Evolutionary conservation across 2,888 invertebrate species (phyloP), one percentile per base, ranked within the genome.

Genomic region (Apamea monoglypha): DNA sequence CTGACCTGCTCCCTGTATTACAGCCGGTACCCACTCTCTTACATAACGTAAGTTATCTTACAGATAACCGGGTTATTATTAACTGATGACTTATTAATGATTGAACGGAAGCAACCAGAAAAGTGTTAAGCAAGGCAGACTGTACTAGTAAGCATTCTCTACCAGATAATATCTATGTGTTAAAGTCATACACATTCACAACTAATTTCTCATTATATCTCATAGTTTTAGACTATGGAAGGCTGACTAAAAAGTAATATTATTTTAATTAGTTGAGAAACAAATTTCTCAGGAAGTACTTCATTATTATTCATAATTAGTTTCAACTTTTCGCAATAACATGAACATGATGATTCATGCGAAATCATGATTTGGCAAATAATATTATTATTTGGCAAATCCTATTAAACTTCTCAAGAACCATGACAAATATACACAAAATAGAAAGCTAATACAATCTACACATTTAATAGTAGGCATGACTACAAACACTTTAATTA

Each of bases 11-110:
- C 64, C 40, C 47, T 14, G 71, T 36, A 36, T 44, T 18, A 53
- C 44, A 64, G 74, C 21, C 32, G 32, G 66, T 61, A 74, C 56
- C 66, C 59, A 73, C 73, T 3, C 16, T 7, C 7, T 80, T 80
- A 75, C 61, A 64, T 81, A 80, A 87, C 61, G n/a, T 40, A 18
- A 3, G 12, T 56, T 79, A 76, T 71, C 61, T 50, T 66, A 50
- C 3, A 25, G 76, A 87, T 79, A 83, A 50, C 8, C 1, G 0
- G 69, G 21, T 53, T 84, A 69, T 64, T 69, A 63, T 82, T 73
- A 78, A 56, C 25, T 12, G 14, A 47, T 14, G 14, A 47, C 14
- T 47, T 12, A 14, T 67, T 25, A 25, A n/a, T 18, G 6, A 21
- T 32, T 67, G 40, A 67, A 74, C 5, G 2, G 80, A 68, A 50